Evolutionary conservation across 2,797 vertebrate genomes (phyloP).

Genomic region (Knipowitschia caucasica): DNA sequence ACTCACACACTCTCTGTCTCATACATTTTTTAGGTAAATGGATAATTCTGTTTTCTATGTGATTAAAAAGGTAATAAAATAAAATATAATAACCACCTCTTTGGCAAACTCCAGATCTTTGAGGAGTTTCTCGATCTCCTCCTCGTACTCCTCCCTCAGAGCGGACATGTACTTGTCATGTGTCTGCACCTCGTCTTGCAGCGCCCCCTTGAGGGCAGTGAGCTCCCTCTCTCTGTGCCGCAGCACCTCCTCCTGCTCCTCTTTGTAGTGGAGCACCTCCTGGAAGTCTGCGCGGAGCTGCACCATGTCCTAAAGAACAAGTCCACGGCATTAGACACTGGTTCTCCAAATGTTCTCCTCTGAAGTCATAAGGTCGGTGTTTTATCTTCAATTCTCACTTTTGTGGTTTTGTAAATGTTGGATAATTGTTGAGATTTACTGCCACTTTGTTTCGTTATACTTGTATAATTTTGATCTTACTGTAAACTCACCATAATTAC

Average conservation of each 20-base stretch:
- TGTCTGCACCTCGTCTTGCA: conserved; percentile 90
- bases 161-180: conserved; percentile 86
- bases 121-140: conserved; percentile 78
- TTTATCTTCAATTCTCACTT: not conserved
- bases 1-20: not conserved
- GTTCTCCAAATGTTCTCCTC: not conserved
- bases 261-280: conserved; percentile 81
- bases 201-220: conserved; percentile 84
- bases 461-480: too few species aligned
- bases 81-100: conserved; percentile 69
- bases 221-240: conserved; percentile 86
- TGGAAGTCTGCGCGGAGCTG: conserved; percentile 84
- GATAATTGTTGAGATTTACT: not conserved
- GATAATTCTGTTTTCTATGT: too few species aligned
- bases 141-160: conserved; percentile 84
- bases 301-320: conserved; percentile 75
- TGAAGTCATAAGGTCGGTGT: not conserved
- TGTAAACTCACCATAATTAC: too few species aligned
- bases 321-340: conserved; percentile 3
- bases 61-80: too few species aligned
- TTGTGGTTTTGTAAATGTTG: not conserved
- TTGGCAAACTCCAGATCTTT: conserved; percentile 76
- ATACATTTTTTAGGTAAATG: too few species aligned
- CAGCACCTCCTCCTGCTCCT: conserved; percentile 89
- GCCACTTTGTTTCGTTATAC: not conserved